Base-by-base conservation (phyloP, 2,888 invertebrate species). In the Drosophila borborema region DNA sequence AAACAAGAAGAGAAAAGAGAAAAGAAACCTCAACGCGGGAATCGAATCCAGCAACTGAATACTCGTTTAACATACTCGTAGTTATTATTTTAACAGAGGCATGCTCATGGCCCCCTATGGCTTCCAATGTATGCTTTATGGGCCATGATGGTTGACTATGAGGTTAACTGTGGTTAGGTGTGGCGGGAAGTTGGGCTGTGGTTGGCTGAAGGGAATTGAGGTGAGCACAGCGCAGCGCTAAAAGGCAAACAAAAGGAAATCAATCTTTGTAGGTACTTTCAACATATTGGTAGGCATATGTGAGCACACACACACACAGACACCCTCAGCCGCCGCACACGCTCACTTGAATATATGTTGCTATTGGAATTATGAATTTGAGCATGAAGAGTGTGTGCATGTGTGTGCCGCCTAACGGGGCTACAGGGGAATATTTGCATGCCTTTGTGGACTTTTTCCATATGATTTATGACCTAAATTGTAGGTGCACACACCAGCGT, bases 381-480 rank as follows among this genome's bases (percentile, higher is more conserved):
- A 64, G 58, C 70, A 64, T 49, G 43, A 46, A 43, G 23, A 45
- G 23, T n/a, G 20, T 28, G 23, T 3, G 23, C 2, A 20, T 40
- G 20, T 54, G 28, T 58, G 34, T 65, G 34, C 12, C 3, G 3
- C 2, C 49, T 31, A 60, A 69, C 64, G 43, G 60, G 81, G 80
- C 78, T 71, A 72, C 74, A 75, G 69, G 82, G 82, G 75, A 85
- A 72, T 80, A 89, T 89, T 85, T 87, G 80, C 80, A 85, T 87
- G 74, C 71, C 72, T 75, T 82, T 90, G 86, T 88, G 81, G 74
- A 80, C 75, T 79, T 77, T 89, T 86, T 81, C 74, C 75, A 87
- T 87, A 86, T 90, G 86, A 90, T 87, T 87, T 87, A 90, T 87
- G 89, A 87, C 86, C 86, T 67, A 80, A 83, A 90, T 90, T 86